phyloP scores from a whole-genome alignment of 2,797 vertebrate species.

The Heteromormyrus szaboi region DNA sequence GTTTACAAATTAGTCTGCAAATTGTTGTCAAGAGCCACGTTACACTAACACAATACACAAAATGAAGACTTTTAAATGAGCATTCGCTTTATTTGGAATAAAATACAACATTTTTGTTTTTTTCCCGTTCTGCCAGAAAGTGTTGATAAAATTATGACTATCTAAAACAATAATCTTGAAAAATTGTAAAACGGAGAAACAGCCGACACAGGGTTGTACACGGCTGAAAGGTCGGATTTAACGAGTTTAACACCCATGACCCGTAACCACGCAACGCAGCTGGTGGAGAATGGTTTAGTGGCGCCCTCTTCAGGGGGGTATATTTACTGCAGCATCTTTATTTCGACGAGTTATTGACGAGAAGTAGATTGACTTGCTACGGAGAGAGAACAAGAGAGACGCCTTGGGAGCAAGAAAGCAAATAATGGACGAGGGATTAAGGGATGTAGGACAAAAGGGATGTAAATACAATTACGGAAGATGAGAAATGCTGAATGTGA shows the following conservation, averaged over 20 bases:
- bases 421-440: not conserved
- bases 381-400: not conserved
- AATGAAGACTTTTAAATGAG: slow-evolving; percentile 1
- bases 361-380: not conserved
- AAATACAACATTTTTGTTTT: not conserved
- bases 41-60: slow-evolving; percentile 10
- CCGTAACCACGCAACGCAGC: not conserved
- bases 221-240: not conserved
- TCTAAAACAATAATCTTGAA: not conserved
- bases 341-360: not conserved
- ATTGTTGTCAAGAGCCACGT: not conserved
- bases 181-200: not conserved
- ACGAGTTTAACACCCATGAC: not conserved
- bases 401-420: not conserved
- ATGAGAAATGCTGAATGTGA: not conserved
- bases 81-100: not conserved
- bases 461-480: not conserved
- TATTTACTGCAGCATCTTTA: not conserved
- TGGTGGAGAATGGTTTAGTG: not conserved
- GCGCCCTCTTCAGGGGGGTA: not conserved
- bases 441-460: not conserved
- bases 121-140: not conserved
- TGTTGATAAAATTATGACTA: not conserved
- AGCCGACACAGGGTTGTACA: not conserved
- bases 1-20: not conserved